A percentile compares a stretch with the other conserved stretches of the same genome.
phyloP scores from a whole-genome alignment of 37 sponge, comb jelly and placozoan species.

The Haliclona indistincta region DNA sequence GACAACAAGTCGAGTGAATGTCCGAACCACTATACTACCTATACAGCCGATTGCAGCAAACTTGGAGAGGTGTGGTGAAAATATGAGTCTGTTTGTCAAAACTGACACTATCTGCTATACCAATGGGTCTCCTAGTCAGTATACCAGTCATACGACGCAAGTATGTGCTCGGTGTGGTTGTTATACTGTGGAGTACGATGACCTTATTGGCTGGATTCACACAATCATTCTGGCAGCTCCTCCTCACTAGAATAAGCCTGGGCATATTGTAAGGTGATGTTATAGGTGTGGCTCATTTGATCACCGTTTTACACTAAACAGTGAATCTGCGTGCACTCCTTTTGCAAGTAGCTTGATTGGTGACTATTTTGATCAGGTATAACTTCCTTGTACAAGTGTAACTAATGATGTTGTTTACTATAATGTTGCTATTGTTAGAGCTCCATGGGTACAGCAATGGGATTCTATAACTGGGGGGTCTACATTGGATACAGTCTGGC shows the following conservation, averaged over 20 bases:
- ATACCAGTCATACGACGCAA: constrained; percentile 29
- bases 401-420: too few species aligned
- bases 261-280: constrained; percentile 55
- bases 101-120: constrained; percentile 59
- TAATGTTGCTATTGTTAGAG: constrained; percentile 31
- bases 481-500: constrained; percentile 78
- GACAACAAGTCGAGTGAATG: too few species aligned
- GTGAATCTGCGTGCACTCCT: constrained; percentile 80
- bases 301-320: constrained; percentile 2
- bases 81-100: too few species aligned
- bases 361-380: constrained; percentile 62
- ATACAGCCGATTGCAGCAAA: too few species aligned
- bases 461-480: constrained; percentile 79
- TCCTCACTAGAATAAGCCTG: constrained; percentile 58
- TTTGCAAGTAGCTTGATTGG: constrained; percentile 71
- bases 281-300: neutral
- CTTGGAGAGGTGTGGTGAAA: too few species aligned
- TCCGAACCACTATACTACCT: too few species aligned
- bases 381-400: too few species aligned
- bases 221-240: constrained; percentile 59
- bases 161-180: constrained; percentile 29
- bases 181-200: constrained; percentile 72
- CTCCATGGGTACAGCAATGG: constrained; percentile 65
- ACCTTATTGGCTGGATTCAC: constrained; percentile 68
- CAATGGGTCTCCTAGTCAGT: constrained; percentile 66